Conservation (phyloP, 2,113 vertebrate genomes). For the Aythya baeri region DNA sequence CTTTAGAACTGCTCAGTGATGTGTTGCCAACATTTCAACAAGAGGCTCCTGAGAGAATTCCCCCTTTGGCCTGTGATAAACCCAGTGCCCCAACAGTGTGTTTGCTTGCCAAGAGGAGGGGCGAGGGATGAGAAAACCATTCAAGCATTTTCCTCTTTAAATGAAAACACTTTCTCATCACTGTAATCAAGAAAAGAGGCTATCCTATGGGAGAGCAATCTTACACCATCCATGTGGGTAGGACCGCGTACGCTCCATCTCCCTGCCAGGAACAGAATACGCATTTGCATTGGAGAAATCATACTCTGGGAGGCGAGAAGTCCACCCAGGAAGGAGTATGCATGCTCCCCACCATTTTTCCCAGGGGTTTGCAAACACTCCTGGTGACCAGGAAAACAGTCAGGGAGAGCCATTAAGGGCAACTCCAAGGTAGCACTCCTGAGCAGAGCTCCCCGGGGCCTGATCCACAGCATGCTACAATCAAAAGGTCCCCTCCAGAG, state of each 20-base stretch:
- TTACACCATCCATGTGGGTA: neutral
- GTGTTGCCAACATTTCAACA: slow-evolving; percentile 58
- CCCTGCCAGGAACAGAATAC: neutral
- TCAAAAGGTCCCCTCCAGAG: no score
- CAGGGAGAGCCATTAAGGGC: neutral
- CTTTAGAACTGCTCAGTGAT: slow-evolving; percentile 56
- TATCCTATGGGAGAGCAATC: neutral
- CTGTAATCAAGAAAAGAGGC: neutral
- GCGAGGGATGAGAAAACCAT: slow-evolving; percentile 21
- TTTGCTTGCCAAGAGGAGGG: slow-evolving; percentile 57
- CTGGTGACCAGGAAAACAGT: neutral
- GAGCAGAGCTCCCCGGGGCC: neutral
- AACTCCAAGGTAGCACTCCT: neutral
- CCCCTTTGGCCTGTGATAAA: slow-evolving; percentile 53
- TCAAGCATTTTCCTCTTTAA: slow-evolving; percentile 52
- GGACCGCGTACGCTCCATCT: neutral
- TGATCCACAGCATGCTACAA: fast-evolving
- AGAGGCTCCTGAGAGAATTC: slow-evolving; percentile 49
- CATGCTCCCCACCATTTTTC: neutral
- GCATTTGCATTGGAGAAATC: neutral
- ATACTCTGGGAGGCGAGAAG: neutral
- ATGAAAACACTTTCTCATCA: slow-evolving; percentile 47
- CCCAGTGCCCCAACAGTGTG: neutral
- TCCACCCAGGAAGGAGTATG: neutral
- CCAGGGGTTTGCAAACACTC: neutral